Conservation (phyloP, 2,888 invertebrate species). For the Drosophila meridionalis region DNA sequence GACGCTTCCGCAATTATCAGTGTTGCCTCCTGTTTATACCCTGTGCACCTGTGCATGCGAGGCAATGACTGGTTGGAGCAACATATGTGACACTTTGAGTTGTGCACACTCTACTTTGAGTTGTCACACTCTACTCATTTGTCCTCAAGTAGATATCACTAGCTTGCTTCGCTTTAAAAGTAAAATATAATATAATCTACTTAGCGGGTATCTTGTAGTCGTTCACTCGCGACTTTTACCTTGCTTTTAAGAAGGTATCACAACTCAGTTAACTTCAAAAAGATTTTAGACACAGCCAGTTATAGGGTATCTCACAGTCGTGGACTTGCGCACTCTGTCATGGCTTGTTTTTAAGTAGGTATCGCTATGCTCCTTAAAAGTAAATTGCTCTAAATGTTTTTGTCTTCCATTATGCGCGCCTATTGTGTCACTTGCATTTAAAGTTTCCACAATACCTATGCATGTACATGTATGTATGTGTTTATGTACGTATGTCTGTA, state of each 20-base stretch:
- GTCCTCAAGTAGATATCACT: background rate
- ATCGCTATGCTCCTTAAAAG: slow-evolving; percentile 60
- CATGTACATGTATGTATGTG: slow-evolving; percentile 1
- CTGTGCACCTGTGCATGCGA: background rate
- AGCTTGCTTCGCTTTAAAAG: background rate
- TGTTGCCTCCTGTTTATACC: slow-evolving; percentile 44
- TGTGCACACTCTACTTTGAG: too few species aligned
- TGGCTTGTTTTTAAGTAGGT: slow-evolving; percentile 53
- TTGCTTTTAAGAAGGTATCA: background rate
- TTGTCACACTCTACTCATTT: too few species aligned
- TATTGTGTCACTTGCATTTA: slow-evolving; percentile 74
- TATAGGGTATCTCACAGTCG: background rate
- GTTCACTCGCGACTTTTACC: too few species aligned
- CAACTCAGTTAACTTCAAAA: background rate
- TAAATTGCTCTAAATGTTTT: slow-evolving; percentile 71
- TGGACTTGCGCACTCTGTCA: background rate
- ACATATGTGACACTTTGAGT: background rate
- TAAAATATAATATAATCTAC: background rate
- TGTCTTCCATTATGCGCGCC: slow-evolving; percentile 67
- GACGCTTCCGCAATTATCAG: slow-evolving; percentile 79
- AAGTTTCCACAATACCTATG: slow-evolving; percentile 59
- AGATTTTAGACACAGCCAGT: background rate
- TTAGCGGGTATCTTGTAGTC: background rate
- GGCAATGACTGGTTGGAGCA: background rate
- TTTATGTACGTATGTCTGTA: slow-evolving; percentile 5